Base-by-base conservation (phyloP, 2,888 invertebrate species). In the Keiferia lycopersicella region DNA sequence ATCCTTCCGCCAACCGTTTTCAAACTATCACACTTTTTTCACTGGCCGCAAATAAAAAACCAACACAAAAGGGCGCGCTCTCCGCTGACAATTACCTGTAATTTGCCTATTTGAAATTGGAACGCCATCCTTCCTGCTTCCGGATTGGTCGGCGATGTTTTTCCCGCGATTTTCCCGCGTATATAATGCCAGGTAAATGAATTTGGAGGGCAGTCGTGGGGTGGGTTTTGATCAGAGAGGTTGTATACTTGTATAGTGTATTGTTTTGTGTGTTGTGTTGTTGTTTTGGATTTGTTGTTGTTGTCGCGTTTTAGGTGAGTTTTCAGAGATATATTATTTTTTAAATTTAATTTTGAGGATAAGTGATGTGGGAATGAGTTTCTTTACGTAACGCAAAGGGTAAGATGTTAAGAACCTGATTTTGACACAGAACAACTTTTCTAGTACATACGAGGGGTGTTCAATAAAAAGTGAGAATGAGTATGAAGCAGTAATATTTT, bases 111-210 rank as follows among this genome's bases (percentile, higher is more conserved):
- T 84, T 81, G 76, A 81, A 84, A 80, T 80, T 83, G 79, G 77
- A 76, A 72, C 69, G 82, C 75, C 81, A 84, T 85, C 87, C 82
- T 88, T 88, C 89, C 89, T 86, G 70, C 77, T 90, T 90, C 90
- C 90, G 86, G 72, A 80, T 86, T 81, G 82, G 81, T 74, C 69
- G 64, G 67, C 69, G 34, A 68, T 50, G 82, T 81, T 82, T 83
- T 85, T 86, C 84, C 77, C 81, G 81, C 80, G 74, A 66, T 69
- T 77, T 79, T 80, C 75, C 67, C 65, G 14, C 65, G 68, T 77
- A 87, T 87, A 86, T 79, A 86, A 78, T 69, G 74, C 68, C 63
- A 67, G 67, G 64, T 56, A 64, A 68, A 67, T 67, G 69, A 61
- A 69, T 70, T 71, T 68, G 66, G 22, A 41, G 53, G 66, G 82